These are phyloP conservation scores for Sebastes hopkinsi DNA, from an alignment of 2,797 vertebrate species.

Conservation along the genomic window DNA sequence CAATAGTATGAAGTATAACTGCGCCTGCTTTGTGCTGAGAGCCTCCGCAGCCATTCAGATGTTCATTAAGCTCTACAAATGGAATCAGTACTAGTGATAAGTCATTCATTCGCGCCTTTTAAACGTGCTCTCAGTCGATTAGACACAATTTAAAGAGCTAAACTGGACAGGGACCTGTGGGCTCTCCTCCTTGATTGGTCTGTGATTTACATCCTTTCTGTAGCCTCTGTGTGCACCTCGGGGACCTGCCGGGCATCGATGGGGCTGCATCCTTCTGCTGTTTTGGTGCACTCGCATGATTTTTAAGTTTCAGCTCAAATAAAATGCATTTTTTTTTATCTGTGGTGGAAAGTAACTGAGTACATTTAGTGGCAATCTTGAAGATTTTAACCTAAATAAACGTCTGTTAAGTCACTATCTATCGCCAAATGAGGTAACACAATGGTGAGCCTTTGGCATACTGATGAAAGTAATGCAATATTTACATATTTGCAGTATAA, in stretches of 20 bases:
- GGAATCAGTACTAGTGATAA: slow-evolving; percentile 42
- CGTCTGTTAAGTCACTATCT: too few species aligned
- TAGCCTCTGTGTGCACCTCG: background rate
- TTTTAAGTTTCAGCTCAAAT: background rate
- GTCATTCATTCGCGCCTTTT: slow-evolving; percentile 40
- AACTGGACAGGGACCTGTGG: slow-evolving; percentile 46
- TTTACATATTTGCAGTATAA: too few species aligned
- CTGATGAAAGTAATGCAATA: too few species aligned
- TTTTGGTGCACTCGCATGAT: fast-evolving
- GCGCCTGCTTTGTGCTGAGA: background rate
- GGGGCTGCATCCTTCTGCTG: background rate
- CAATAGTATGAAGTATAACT: background rate
- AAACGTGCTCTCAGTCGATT: slow-evolving; percentile 50
- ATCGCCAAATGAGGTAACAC: too few species aligned
- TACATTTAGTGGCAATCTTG: background rate
- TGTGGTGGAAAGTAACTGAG: background rate
- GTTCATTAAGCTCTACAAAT: slow-evolving; percentile 50
- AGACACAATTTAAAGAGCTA: slow-evolving; percentile 38
- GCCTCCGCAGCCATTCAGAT: slow-evolving; percentile 27
- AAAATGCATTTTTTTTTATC: background rate
- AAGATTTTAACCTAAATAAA: too few species aligned
- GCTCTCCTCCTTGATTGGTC: slow-evolving; percentile 16
- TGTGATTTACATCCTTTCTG: slow-evolving; percentile 6
- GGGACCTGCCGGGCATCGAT: background rate
- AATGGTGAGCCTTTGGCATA: fast-evolving